phyloP scores from a whole-genome alignment of 2,797 vertebrate genomes.

The Channallabes apus region DNA sequence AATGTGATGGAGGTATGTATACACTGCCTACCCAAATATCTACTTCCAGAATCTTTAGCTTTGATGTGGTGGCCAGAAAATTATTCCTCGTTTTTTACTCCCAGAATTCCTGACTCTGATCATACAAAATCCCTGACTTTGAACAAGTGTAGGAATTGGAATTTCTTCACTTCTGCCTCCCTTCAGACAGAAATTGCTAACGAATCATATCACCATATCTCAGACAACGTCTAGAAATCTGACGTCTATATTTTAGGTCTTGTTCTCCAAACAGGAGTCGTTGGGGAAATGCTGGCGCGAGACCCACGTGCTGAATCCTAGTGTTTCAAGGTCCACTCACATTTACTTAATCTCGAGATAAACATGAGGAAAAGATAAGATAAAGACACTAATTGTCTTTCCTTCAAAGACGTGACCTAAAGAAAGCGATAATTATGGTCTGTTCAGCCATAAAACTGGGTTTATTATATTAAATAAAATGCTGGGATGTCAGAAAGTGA shows the following conservation, averaged over 20 bases:
- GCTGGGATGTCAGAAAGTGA: neutral
- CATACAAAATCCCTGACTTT: too few relatives aligned
- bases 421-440: neutral
- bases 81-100: too few relatives aligned
- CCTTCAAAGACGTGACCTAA: neutral
- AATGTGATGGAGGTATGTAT: neutral
- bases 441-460: neutral
- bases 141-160: too few relatives aligned
- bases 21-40: too few relatives aligned
- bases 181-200: neutral
- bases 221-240: neutral
- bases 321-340: slow-evolving; percentile 57
- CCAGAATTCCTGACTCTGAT: too few relatives aligned
- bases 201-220: neutral
- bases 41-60: too few relatives aligned
- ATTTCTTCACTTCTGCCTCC: too few relatives aligned
- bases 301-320: slow-evolving; percentile 1
- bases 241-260: neutral
- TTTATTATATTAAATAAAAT: neutral
- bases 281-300: slow-evolving; percentile 1
- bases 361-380: slow-evolving; percentile 34
- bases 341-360: slow-evolving; percentile 49
- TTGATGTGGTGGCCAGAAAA: too few relatives aligned
- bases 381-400: slow-evolving; percentile 14
- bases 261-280: neutral